These are phyloP conservation scores for Hemibagrus wyckioides DNA, from an alignment of 2,113 vertebrate species.

Conservation along the genomic window DNA sequence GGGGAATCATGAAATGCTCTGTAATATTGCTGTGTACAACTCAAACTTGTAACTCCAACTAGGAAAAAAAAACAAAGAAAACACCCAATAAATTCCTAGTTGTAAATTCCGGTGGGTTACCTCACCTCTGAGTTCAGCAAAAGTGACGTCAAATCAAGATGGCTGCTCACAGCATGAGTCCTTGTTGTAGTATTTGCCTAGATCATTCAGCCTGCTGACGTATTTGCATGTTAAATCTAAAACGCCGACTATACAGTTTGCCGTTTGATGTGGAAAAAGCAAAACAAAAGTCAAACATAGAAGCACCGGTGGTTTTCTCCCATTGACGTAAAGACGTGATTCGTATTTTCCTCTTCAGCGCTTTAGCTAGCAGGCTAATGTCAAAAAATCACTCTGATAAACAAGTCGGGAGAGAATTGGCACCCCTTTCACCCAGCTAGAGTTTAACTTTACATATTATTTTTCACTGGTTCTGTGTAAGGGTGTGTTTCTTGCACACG, in stretches of 20 bases:
- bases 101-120: not conserved
- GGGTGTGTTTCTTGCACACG: conserved; percentile 18
- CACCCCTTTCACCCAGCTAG: not conserved
- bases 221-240: not conserved
- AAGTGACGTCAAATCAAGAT: not conserved
- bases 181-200: not conserved
- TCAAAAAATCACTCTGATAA: not conserved
- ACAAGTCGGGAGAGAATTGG: not conserved
- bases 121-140: not conserved
- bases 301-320: not conserved
- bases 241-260: not conserved
- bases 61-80: not conserved
- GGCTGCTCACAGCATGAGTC: not conserved
- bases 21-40: not conserved
- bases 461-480: conserved; percentile 26
- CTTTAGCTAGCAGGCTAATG: not conserved
- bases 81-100: not conserved
- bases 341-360: not conserved
- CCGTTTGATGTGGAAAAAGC: not conserved
- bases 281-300: not conserved
- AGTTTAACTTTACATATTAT: not conserved
- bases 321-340: not conserved
- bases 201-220: not conserved
- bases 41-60: not conserved
- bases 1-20: not conserved